phyloP scores from a whole-genome alignment of 2,888 invertebrate species.

The Halocaridina rubra region DNA sequence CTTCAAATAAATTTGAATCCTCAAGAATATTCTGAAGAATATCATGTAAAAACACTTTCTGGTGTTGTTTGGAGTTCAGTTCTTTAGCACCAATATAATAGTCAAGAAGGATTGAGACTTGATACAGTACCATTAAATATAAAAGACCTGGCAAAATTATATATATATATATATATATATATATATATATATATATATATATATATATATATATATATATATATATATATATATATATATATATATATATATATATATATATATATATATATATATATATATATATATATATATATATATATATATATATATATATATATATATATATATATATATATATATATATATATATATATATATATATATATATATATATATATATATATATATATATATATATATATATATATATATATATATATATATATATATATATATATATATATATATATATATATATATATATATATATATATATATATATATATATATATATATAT shows the following conservation, averaged over 20 bases:
- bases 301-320: conserved; percentile 11
- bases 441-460: neutral
- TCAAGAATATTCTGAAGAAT: too few relatives aligned
- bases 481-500: too few relatives aligned
- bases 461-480: neutral
- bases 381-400: conserved; percentile 10
- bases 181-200: neutral
- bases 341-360: conserved; percentile 9
- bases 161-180: neutral
- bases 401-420: conserved; percentile 8
- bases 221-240: neutral
- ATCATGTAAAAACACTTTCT: too few relatives aligned
- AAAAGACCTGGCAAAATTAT: neutral
- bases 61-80: too few relatives aligned
- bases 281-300: conserved; percentile 14
- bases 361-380: conserved; percentile 11
- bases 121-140: too few relatives aligned
- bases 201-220: neutral
- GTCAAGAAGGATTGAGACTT: too few relatives aligned
- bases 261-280: conserved; percentile 1
- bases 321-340: conserved; percentile 5
- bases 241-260: neutral
- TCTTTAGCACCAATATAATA: too few relatives aligned
- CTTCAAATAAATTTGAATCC: too few relatives aligned
- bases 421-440: conserved; percentile 8